These are phyloP conservation scores for Glareola pratincola DNA, from an alignment of 2,113 vertebrate genomes.

Conservation along the genomic window DNA sequence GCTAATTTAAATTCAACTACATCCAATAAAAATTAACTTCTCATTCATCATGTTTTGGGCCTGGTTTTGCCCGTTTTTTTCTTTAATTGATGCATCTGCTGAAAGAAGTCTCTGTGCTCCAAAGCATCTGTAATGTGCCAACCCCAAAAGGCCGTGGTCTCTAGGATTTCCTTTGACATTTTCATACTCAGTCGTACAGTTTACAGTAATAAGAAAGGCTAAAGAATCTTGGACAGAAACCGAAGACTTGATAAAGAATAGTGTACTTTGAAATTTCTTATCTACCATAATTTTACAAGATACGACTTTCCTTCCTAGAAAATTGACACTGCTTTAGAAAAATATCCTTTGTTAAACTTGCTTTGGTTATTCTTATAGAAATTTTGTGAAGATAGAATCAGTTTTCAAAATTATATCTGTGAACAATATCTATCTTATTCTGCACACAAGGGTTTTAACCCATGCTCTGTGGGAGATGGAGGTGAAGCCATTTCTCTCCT, in stretches of 20 bases:
- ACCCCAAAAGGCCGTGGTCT: neutral
- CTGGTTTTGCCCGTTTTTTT: accelerated
- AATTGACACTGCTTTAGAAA: neutral
- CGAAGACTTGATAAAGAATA: neutral
- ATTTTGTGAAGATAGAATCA: neutral
- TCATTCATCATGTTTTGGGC: neutral
- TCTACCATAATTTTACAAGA: neutral
- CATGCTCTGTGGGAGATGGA: neutral
- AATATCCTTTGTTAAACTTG: neutral
- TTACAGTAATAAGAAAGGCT: neutral
- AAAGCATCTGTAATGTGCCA: neutral
- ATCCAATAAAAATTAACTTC: neutral
- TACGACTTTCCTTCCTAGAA: neutral
- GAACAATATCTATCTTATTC: neutral
- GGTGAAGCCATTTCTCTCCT: neutral
- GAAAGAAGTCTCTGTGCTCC: neutral
- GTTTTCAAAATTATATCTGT: neutral
- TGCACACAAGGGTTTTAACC: neutral
- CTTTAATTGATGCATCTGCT: neutral
- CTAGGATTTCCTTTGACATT: neutral
- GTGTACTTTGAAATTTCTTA: neutral
- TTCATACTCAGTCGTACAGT: neutral
- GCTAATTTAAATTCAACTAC: neutral
- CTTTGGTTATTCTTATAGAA: neutral
- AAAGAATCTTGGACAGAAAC: neutral